These are phyloP conservation scores for Halichondria panicea DNA, from an alignment of 37 sponge, comb jelly and placozoan genomes.

Conservation along the genomic window DNA sequence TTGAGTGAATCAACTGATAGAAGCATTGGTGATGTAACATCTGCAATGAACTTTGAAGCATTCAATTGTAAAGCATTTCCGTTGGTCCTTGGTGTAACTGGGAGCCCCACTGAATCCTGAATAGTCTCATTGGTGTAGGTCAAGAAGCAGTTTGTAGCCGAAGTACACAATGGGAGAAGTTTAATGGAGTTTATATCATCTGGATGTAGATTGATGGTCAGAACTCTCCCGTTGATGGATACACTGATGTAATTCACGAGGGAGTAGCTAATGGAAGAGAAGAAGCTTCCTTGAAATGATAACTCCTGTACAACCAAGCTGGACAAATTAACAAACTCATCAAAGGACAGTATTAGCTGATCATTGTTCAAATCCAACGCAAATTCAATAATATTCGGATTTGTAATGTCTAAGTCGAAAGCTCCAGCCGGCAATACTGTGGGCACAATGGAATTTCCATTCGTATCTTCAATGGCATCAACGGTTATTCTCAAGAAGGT, in stretches of 20 bases:
- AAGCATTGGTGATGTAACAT: slow-evolving; percentile 63
- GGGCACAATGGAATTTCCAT: slow-evolving; percentile 51
- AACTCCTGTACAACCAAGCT: slow-evolving; percentile 55
- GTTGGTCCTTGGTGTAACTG: slow-evolving; percentile 39
- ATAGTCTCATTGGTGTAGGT: slow-evolving; percentile 62
- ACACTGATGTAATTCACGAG: slow-evolving; percentile 39
- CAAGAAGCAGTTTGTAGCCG: slow-evolving; percentile 55
- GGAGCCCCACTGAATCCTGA: slow-evolving; percentile 63
- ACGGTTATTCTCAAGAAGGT: slow-evolving; percentile 51
- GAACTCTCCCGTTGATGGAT: slow-evolving; percentile 7
- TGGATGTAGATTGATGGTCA: slow-evolving; percentile 45
- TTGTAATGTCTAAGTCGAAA: slow-evolving; percentile 65
- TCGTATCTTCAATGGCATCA: slow-evolving; percentile 60
- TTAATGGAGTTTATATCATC: slow-evolving; percentile 71
- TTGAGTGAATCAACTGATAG: slow-evolving; percentile 52
- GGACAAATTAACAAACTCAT: slow-evolving; percentile 76
- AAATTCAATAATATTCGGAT: slow-evolving; percentile 62
- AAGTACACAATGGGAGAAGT: slow-evolving; percentile 58
- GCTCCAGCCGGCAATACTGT: slow-evolving; percentile 43
- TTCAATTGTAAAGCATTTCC: slow-evolving; percentile 72
- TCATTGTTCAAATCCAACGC: slow-evolving; percentile 59
- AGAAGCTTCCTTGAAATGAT: slow-evolving; percentile 62
- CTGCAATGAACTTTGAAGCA: slow-evolving; percentile 44
- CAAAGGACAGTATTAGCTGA: slow-evolving; percentile 62
- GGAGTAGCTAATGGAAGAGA: slow-evolving; percentile 28